These are phyloP conservation scores for Uropsilus gracilis DNA, from an alignment of 2,113 vertebrate genomes.

Conservation along the genomic window DNA sequence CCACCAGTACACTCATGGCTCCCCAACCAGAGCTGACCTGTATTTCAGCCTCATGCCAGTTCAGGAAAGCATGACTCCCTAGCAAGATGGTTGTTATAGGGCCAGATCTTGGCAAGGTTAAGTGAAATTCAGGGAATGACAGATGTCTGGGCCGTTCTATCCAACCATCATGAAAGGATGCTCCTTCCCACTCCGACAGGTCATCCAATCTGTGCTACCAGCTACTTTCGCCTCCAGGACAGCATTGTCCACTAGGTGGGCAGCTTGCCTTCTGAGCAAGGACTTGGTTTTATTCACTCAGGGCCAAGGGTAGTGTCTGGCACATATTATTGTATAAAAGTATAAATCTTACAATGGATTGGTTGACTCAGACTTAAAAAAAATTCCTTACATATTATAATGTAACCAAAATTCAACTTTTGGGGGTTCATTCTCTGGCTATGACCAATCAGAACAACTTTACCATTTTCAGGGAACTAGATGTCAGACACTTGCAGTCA, in stretches of 20 bases:
- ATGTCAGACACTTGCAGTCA: too few relatives aligned
- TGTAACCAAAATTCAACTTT: not conserved
- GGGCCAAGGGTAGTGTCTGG: not conserved
- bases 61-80: not conserved
- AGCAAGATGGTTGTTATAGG: accelerated
- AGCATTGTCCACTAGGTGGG: not conserved
- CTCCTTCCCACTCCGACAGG: not conserved
- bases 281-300: not conserved
- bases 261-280: too few relatives aligned
- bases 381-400: not conserved
- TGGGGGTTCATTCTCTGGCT: not conserved
- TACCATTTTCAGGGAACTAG: not conserved
- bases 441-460: too few relatives aligned
- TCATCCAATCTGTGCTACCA: accelerated
- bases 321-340: accelerated
- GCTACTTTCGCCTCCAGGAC: not conserved
- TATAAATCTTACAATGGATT: not conserved
- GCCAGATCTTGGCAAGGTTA: not conserved
- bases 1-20: accelerated
- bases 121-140: too few relatives aligned
- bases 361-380: not conserved
- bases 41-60: accelerated
- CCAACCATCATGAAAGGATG: not conserved
- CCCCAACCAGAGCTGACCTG: not conserved
- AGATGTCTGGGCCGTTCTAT: too few relatives aligned